A percentile compares a stretch with the other conserved stretches of the same genome.
phyloP scores from a whole-genome alignment of 2,113 vertebrate genomes.

The Myiopsitta monachus region DNA sequence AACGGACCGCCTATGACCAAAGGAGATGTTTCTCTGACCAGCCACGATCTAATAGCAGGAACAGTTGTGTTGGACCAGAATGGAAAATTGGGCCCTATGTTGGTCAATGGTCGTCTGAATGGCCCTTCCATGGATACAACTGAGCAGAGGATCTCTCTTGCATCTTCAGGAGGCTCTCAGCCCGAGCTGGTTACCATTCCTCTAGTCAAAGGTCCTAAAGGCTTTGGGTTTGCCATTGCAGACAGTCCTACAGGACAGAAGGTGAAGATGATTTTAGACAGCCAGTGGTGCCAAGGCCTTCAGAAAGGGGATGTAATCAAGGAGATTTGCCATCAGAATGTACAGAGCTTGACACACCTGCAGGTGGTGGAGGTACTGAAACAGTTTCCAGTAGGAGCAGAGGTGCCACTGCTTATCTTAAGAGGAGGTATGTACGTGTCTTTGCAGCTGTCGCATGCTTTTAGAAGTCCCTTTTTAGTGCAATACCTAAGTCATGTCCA shows the following conservation, averaged over 20 bases:
- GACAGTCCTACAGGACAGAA: slow-evolving; percentile 95
- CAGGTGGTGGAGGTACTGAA: slow-evolving; percentile 99
- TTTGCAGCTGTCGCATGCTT: neutral
- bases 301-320: slow-evolving; percentile 96
- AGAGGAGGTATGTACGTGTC: slow-evolving; percentile 84
- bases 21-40: slow-evolving; percentile 69
- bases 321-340: slow-evolving; percentile 94
- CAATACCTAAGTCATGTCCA: neutral
- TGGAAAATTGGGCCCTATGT: slow-evolving; percentile 70
- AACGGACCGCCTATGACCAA: slow-evolving; percentile 77
- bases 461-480: neutral
- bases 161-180: slow-evolving; percentile 84
- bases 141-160: slow-evolving; percentile 78
- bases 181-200: slow-evolving; percentile 90
- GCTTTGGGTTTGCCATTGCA: slow-evolving; percentile 96
- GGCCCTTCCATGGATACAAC: slow-evolving; percentile 67
- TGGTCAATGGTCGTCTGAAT: slow-evolving; percentile 80
- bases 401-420: slow-evolving; percentile 90
- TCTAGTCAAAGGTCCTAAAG: slow-evolving; percentile 92
- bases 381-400: slow-evolving; percentile 91
- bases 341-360: slow-evolving; percentile 90
- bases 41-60: slow-evolving; percentile 79
- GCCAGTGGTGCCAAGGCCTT: slow-evolving; percentile 95
- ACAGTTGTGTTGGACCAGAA: slow-evolving; percentile 76
- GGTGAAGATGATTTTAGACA: slow-evolving; percentile 98